These are phyloP conservation scores for Ophonus ardosiacus DNA, from an alignment of 2,888 invertebrate species.

Conservation along the genomic window DNA sequence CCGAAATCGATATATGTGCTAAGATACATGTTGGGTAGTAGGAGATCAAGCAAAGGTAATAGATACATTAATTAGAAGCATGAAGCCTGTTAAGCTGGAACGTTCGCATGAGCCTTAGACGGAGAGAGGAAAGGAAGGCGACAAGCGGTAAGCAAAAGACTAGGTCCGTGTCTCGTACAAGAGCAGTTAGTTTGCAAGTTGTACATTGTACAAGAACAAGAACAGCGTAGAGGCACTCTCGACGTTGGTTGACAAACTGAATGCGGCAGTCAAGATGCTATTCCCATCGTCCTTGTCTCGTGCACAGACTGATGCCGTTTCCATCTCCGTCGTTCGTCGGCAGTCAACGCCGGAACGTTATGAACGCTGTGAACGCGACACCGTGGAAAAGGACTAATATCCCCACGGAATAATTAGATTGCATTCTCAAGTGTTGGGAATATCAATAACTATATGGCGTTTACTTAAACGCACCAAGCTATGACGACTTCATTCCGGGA, in stretches of 20 bases:
- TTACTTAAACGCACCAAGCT: constrained; percentile 24
- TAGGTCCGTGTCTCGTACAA: constrained; percentile 6
- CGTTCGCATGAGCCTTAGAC: neutral
- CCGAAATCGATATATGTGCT: too few relatives aligned
- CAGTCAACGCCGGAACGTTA: constrained; percentile 29
- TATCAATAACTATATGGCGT: constrained; percentile 64
- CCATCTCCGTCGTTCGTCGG: neutral
- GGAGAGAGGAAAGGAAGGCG: neutral
- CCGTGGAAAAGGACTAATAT: constrained; percentile 59
- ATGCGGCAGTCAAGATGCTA: constrained; percentile 50
- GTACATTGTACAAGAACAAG: constrained; percentile 6
- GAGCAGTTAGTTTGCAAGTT: constrained; percentile 36
- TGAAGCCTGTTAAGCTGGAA: constrained; percentile 20
- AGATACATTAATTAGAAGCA: constrained; percentile 39
- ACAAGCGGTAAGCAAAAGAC: constrained; percentile 2
- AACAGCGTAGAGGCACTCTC: constrained; percentile 22
- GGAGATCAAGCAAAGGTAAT: constrained; percentile 17
- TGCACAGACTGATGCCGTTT: constrained; percentile 10
- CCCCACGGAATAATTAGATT: constrained; percentile 66
- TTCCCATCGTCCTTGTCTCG: constrained; percentile 15
- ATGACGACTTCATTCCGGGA: constrained; percentile 40
- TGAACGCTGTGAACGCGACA: constrained; percentile 32
- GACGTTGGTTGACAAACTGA: constrained; percentile 53
- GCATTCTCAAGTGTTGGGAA: constrained; percentile 63
- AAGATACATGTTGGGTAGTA: neutral